Conservation (phyloP, 1,140 invertebrate genomes). For the Melipona quadrifasciata region DNA sequence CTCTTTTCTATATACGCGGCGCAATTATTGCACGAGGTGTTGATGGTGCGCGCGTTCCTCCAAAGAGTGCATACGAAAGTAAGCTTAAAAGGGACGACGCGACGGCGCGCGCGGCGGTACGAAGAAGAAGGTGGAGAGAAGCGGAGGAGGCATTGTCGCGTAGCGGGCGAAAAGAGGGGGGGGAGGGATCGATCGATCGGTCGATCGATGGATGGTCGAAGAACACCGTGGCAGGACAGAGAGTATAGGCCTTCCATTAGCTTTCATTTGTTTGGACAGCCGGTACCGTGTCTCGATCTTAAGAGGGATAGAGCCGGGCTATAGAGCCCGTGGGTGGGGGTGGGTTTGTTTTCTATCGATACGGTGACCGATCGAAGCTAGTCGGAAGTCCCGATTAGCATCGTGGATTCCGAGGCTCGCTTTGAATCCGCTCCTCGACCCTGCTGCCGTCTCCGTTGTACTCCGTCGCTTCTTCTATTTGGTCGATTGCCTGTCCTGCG, state of each 20-base stretch:
- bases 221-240: conserved; percentile 27
- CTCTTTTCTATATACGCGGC: conserved; percentile 16
- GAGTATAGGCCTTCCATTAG: conserved; percentile 66
- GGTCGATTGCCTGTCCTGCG: conserved; percentile 36
- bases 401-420: conserved; percentile 47
- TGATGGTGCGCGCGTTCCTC: neutral
- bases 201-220: conserved; percentile 42
- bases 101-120: neutral
- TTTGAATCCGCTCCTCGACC: conserved; percentile 31
- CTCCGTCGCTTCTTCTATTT: conserved; percentile 32
- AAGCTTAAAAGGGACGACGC: conserved; percentile 6
- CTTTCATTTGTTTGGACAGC: conserved; percentile 71
- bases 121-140: neutral
- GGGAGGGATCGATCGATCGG: neutral
- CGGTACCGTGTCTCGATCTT: conserved; percentile 66
- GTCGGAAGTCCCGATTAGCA: conserved; percentile 65
- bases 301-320: conserved; percentile 28
- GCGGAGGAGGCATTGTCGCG: conserved; percentile 1
- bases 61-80: conserved; percentile 34
- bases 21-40: conserved; percentile 22
- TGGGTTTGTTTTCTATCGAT: conserved; percentile 65
- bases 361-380: conserved; percentile 53
- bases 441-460: neutral
- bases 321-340: conserved; percentile 25
- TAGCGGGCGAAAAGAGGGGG: neutral